Conservation (phyloP, 2,888 invertebrate species). For the Cosmia trapezina region DNA sequence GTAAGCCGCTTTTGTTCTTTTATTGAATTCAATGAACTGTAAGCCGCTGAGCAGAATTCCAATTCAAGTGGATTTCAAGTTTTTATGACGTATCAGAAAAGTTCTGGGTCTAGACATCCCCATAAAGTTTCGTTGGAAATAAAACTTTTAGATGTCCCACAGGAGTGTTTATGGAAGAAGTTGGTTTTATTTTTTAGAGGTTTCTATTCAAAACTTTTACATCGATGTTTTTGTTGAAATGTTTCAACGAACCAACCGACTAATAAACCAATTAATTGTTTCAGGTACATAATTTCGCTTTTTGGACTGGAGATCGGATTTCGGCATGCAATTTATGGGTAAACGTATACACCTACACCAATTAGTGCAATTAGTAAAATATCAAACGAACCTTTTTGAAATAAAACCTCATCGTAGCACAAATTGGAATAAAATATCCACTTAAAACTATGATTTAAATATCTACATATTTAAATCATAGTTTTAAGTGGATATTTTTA, state of each 20-base stretch:
- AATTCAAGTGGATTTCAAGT: constrained; percentile 50
- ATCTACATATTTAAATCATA: background rate
- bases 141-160: constrained; percentile 34
- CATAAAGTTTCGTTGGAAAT: constrained; percentile 32
- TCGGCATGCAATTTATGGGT: constrained; percentile 41
- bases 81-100: constrained; percentile 55
- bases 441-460: too few species aligned
- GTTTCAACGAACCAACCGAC: constrained; percentile 2
- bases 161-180: constrained; percentile 23
- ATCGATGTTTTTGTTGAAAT: constrained; percentile 10
- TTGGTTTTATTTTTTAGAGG: constrained; percentile 25
- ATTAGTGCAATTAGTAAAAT: constrained; percentile 15
- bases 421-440: constrained; percentile 8
- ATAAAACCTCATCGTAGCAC: background rate
- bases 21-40: constrained; percentile 52
- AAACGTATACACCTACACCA: constrained; percentile 27
- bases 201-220: constrained; percentile 20
- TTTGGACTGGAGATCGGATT: constrained; percentile 19
- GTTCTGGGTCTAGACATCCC: constrained; percentile 44
- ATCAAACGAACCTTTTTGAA: background rate
- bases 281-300: constrained; percentile 43
- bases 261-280: constrained; percentile 50
- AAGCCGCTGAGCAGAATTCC: constrained; percentile 33
- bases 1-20: constrained; percentile 53
- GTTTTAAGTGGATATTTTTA: background rate